Evolutionary conservation across 2,888 invertebrate genomes (phyloP), one percentile per base, ranked within the genome.

Genomic region (Campoletis raptor): DNA sequence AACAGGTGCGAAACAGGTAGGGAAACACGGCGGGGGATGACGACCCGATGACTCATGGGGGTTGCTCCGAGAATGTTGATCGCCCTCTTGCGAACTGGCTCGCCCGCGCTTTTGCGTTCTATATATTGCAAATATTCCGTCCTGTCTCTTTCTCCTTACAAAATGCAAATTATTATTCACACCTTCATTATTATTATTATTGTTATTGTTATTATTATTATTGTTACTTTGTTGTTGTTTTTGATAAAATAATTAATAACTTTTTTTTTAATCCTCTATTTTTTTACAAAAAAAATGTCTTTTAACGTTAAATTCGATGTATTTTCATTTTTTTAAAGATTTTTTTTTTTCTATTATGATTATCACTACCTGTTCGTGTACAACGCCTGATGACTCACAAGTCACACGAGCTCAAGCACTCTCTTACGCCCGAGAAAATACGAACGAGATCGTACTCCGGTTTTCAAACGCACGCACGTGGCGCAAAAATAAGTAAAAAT

Each of bases 1-100:
- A 92, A 92, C 92, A 92, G 92, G 92, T 92, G 92, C 90, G 79
- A 85, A 85, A 90, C 91, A 92, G 92, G 92, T 92, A 91, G 88
- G 80, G 67, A 83, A 40, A 21, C 54, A 52, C 48, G 64, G 40
- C 42, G 74, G 54, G 45, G 91, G 91, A 91, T 91, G 92, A 90
- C 88, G 90, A 90, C 85, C 87, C 89, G 91, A 89, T 92, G 92
- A 92, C 90, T 92, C 92, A 92, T 89, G 92, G 92, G 80, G 92
- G 92, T 92, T 92, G 91, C 92, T 90, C 92, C 90, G 86, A 88
- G 92, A 92, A 92, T 92, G 92, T 91, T 90, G 91, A 90, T 90
- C 90, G 90, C 87, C 1, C 30, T 90, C 79, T 79, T 54, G 61
- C 67, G 76, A 52, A 81, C 83, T 61, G 61, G 67, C 70, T n/a